Evolutionary conservation across 1,140 invertebrate genomes (phyloP).

Genomic region (Meloidogyne exigua): DNA sequence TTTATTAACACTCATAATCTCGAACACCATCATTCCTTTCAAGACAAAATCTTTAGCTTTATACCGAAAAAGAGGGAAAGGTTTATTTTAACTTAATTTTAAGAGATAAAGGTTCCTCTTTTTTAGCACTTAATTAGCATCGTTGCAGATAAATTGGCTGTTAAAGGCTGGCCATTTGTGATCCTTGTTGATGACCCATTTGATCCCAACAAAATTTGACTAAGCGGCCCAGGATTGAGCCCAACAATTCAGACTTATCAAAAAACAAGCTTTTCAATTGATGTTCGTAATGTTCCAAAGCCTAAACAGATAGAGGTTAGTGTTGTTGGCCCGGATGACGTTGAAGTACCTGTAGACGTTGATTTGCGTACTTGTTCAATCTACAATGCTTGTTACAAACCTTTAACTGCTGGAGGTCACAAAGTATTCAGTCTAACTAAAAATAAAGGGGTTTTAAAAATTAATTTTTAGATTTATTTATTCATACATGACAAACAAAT

Average conservation of each 20-base stretch:
- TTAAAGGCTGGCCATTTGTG: slow-evolving; percentile 80
- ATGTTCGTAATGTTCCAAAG: slow-evolving; percentile 11
- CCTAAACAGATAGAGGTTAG: neutral
- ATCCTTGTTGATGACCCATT: slow-evolving; percentile 74
- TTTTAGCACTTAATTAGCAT: slow-evolving; percentile 79
- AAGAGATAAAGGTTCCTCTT: neutral
- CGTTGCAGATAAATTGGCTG: slow-evolving; percentile 80
- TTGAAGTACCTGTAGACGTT: neutral
- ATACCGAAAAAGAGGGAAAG: neutral
- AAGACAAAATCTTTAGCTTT: neutral
- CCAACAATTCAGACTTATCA: slow-evolving; percentile 29
- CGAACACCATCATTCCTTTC: no score
- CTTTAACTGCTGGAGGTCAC: neutral
- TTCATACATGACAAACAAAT: neutral
- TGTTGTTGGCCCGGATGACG: neutral
- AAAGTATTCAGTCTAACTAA: no score
- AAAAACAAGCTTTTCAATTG: slow-evolving; percentile 35
- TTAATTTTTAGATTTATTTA: neutral
- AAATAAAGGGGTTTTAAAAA: no score
- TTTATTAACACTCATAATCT: neutral
- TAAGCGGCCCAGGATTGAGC: slow-evolving; percentile 81
- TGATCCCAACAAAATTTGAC: slow-evolving; percentile 78
- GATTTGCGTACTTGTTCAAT: neutral
- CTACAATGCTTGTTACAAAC: neutral
- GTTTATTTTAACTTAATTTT: neutral